Conservation (phyloP, 2,797 vertebrate species). For the Mus spretus region DNA sequence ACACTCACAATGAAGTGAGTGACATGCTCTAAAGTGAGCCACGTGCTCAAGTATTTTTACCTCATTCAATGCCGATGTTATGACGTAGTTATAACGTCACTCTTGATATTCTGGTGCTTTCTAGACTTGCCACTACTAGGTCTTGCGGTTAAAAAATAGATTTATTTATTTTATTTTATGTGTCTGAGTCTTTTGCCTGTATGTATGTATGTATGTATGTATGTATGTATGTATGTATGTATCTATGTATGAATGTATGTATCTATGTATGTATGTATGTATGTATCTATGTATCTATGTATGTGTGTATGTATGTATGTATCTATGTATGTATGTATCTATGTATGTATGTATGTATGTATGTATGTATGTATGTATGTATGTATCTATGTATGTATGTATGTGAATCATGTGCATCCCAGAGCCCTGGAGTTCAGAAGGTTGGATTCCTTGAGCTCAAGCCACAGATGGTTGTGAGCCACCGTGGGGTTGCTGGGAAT, state of each 20-base stretch:
- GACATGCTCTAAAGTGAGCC: neutral
- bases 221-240: too few relatives aligned
- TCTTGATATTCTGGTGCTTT: neutral
- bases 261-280: too few relatives aligned
- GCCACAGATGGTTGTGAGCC: neutral
- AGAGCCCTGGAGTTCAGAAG: neutral
- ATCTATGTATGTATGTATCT: too few relatives aligned
- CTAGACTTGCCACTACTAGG: neutral
- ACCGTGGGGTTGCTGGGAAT: neutral
- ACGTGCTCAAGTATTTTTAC: too few relatives aligned
- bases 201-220: too few relatives aligned
- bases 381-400: too few relatives aligned
- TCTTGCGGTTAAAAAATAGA: neutral
- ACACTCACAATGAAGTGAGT: neutral
- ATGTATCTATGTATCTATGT: too few relatives aligned
- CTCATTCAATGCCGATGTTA: neutral
- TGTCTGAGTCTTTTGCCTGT: neutral
- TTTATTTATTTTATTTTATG: neutral
- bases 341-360: too few relatives aligned
- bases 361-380: too few relatives aligned
- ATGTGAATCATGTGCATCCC: too few relatives aligned
- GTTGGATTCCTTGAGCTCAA: neutral
- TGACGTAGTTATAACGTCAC: neutral
- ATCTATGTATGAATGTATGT: too few relatives aligned
- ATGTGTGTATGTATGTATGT: too few relatives aligned